These are phyloP conservation scores for Hirundo rustica DNA, from an alignment of 2,797 vertebrate species.

Conservation along the genomic window DNA sequence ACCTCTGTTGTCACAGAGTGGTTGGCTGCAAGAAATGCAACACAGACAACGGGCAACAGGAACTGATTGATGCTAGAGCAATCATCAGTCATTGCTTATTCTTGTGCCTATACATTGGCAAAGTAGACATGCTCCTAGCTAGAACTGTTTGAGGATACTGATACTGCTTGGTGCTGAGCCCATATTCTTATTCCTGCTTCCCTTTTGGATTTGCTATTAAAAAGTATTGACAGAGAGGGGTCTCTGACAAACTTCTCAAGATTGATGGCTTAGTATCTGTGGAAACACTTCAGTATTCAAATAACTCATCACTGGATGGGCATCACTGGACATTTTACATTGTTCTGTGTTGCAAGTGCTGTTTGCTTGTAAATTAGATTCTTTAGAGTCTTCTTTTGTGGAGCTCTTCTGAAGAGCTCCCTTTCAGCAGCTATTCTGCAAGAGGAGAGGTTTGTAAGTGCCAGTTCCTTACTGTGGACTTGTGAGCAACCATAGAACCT, in stretches of 20 bases:
- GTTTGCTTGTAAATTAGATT: not conserved
- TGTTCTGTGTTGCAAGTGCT: not conserved
- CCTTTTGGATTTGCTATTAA: not conserved
- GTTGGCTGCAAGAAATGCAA: not conserved
- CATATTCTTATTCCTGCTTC: not conserved
- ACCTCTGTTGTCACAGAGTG: not conserved
- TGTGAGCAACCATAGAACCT: not conserved
- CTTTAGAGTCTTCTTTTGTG: not conserved
- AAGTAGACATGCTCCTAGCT: not conserved
- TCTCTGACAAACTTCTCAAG: not conserved
- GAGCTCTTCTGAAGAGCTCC: not conserved
- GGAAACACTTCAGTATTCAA: not conserved
- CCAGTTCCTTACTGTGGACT: not conserved
- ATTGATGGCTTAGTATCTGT: not conserved
- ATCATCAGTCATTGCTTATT: rapidly evolving
- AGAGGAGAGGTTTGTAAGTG: not conserved
- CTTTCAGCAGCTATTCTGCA: not conserved
- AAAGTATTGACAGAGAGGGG: not conserved
- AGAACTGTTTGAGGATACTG: not conserved
- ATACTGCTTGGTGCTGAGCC: not conserved
- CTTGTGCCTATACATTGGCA: not conserved
- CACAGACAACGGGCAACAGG: not conserved
- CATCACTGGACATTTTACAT: not conserved
- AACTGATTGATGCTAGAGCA: not conserved
- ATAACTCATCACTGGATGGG: not conserved